Conservation (phyloP, 30 jellyfish, hydroid and myxozoan genomes). For the Aurelia aurita region DNA sequence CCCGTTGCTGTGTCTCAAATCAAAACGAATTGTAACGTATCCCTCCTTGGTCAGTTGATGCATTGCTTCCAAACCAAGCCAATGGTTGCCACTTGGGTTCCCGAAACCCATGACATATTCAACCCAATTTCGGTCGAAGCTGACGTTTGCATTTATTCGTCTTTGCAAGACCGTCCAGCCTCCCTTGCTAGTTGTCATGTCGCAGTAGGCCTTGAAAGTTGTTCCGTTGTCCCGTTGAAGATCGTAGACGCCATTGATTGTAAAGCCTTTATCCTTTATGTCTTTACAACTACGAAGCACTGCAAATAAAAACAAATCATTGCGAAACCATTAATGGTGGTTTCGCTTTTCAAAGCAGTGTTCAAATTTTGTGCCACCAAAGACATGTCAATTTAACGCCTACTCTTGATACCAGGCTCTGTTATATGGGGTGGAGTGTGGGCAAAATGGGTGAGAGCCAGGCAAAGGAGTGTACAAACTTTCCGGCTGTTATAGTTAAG, state of each 20-base stretch:
- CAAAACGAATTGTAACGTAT: conserved; percentile 21
- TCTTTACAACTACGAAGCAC: conserved; percentile 20
- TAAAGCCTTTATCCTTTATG: background rate
- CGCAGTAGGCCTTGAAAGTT: conserved; percentile 32
- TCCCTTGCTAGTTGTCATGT: conserved; percentile 41
- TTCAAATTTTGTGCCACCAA: too few species aligned
- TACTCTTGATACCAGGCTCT: too few species aligned
- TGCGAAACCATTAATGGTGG: too few species aligned
- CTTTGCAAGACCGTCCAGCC: conserved; percentile 59
- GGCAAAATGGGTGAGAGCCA: too few species aligned
- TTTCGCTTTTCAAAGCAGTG: too few species aligned
- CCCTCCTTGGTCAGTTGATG: conserved; percentile 24
- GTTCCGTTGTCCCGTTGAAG: conserved; percentile 28
- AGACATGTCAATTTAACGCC: too few species aligned
- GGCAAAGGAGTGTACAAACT: too few species aligned
- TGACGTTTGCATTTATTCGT: conserved; percentile 5
- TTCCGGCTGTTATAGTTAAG: too few species aligned
- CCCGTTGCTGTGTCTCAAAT: background rate
- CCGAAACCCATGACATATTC: conserved; percentile 46
- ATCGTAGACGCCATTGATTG: background rate
- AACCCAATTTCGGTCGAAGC: conserved; percentile 27
- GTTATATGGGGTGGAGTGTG: too few species aligned
- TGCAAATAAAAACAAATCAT: background rate
- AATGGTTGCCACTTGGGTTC: conserved; percentile 13
- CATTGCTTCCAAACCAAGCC: conserved; percentile 55